A percentile compares a stretch with the other conserved stretches of the same genome.
Evolutionary conservation across 2,797 vertebrate species (phyloP).

Genomic region (Halcyon leucocephala): DNA sequence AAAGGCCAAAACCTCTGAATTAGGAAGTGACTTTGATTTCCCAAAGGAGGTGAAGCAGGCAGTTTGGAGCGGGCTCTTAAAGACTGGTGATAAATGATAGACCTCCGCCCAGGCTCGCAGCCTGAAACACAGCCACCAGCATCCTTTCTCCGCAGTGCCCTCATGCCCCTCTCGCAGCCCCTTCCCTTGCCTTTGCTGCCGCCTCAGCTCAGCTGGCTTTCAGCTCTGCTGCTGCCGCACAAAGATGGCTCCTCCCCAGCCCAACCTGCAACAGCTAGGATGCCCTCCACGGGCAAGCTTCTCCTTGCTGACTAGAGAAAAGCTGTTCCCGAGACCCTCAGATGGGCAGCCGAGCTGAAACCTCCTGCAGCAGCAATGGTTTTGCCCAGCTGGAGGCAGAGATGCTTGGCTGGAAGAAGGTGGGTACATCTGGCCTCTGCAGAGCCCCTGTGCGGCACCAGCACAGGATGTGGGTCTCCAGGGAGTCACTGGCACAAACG

Average conservation of each 20-base stretch:
- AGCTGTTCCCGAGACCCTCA: neutral
- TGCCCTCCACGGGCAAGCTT: neutral
- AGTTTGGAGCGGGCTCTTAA: neutral
- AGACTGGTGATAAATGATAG: neutral
- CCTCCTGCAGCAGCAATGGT: neutral
- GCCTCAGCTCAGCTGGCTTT: neutral
- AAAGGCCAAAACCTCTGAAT: neutral
- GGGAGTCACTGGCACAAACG: neutral
- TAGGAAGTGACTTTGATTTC: neutral
- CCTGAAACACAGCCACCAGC: rapidly evolving
- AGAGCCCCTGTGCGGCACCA: neutral
- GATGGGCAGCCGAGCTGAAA: neutral
- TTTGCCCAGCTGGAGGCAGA: neutral
- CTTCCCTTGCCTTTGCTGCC: neutral
- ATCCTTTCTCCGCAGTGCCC: rapidly evolving
- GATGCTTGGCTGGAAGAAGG: neutral
- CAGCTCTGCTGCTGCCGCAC: neutral
- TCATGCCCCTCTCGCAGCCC: neutral
- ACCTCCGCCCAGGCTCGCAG: rapidly evolving
- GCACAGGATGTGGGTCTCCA: rapidly evolving
- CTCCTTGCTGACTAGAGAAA: neutral
- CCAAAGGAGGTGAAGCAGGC: neutral
- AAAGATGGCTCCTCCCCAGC: neutral
- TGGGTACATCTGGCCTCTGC: neutral
- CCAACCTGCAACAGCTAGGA: neutral